Conservation (phyloP, 1,140 invertebrate species). For the Ceratina japonica region DNA sequence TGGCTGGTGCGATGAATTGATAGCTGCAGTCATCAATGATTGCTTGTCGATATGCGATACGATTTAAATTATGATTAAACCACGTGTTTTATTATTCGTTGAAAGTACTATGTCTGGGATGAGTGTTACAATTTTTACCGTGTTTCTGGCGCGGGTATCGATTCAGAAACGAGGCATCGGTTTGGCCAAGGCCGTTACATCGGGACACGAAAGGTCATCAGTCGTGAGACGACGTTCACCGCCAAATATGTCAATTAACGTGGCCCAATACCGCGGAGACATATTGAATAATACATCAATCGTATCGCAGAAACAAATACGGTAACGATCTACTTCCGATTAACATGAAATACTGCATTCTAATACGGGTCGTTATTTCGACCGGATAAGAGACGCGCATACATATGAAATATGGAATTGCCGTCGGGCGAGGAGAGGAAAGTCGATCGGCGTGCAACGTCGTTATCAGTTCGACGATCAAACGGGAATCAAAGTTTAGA, state of each 20-base stretch:
- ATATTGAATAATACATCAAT: constrained; percentile 46
- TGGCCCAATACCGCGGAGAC: constrained; percentile 11
- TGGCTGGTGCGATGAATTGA: background rate
- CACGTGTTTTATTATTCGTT: no score
- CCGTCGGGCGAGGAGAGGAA: background rate
- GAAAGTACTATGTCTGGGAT: background rate
- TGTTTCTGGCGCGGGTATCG: background rate
- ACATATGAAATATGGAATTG: background rate
- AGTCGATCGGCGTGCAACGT: background rate
- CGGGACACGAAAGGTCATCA: constrained; percentile 38
- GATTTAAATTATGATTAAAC: no score
- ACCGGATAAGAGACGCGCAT: background rate
- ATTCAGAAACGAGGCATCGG: constrained; percentile 37
- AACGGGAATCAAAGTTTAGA: background rate
- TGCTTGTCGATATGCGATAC: no score
- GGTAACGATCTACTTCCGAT: constrained; percentile 4
- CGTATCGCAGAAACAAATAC: constrained; percentile 9
- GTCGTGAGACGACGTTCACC: constrained; percentile 6
- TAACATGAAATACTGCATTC: constrained; percentile 9
- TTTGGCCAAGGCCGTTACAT: constrained; percentile 41
- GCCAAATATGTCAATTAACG: constrained; percentile 41
- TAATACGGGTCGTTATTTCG: background rate
- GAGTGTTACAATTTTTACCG: background rate
- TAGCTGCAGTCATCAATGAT: no score
- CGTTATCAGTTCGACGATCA: background rate